Evolutionary conservation across 2,888 invertebrate species (phyloP), one percentile per base, ranked within the genome.

Genomic region (Amphipyra tragopoginis): DNA sequence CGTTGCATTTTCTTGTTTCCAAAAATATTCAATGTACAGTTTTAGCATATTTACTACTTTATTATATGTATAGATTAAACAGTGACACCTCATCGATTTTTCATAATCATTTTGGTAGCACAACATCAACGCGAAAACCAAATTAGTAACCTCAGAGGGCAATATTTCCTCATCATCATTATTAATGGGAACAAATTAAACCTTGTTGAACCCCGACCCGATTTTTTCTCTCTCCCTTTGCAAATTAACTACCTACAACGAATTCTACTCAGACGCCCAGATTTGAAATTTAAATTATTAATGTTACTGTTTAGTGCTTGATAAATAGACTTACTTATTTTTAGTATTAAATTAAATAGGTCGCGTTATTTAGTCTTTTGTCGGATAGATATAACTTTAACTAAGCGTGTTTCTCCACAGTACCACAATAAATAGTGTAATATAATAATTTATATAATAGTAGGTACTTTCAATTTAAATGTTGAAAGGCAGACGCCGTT

Each of bases 221-320:
- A 91, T 92, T 92, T 93, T 93, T 93, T 21, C 90, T 90, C 86
- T 78, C 86, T 88, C 87, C 84, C 74, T 81, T 84, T 70, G 85
- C 86, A 91, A 94, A 93, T 93, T 90, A 90, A 90, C 89, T 90
- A 92, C 93, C 89, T 90, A 92, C 93, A 92, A 77, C 84, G 88
- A 90, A 92, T 82, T 83, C 84, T 91, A 93, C 93, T 93, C 90
- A 90, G 86, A 74, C 54, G 13, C 51, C 78, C 75, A 58, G 75
- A 84, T 85, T 88, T 85, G 79, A 82, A 87, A 86, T 81, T 83
- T 77, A 75, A 82, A 84, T 82, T 75, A 70, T 75, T 61, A 67
- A 70, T 67, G 40, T 48, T 40, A 47, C 58, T 64, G 39, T 65
- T 68, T 77, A 70, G 54, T 52, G 59, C 61, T 59, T 52, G 15